Base-by-base conservation (phyloP, 2,113 vertebrate genomes). In the Jaculus jaculus region DNA sequence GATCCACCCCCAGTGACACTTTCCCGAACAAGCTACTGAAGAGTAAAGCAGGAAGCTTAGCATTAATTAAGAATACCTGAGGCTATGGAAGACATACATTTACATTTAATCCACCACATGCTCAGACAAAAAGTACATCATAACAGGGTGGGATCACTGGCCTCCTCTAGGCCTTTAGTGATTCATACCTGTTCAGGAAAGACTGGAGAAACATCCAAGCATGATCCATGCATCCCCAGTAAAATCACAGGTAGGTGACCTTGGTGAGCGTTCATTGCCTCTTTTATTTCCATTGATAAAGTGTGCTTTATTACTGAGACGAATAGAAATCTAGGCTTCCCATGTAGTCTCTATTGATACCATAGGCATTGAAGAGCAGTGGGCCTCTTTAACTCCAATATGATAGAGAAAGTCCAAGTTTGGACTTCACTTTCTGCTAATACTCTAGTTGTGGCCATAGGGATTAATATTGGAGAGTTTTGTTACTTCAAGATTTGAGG, bases 211-310 rank as follows among this genome's bases (percentile, higher is more conserved):
- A 18, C 17, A 66, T n/a, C n/a, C 34, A 21, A 42, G 2, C 54
- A 8, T 32, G 2, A 3, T 18, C 8, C 30, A 23, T 0, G 1
- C 13, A 10, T 7, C 7, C n/a, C 28, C 68, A 23, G 11, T 72
- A 42, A 75, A 47, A 47, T 47, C 42, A 63, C n/a, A 54, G 1
- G 8, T 17, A 39, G 17, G 23, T 66, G 63, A 28, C 0, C 7
- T 12, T 4, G 7, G n/a, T 13, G n/a, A 28, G 3, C 61, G 17
- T 60, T 13, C 28, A 84, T 3, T 24, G 15, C 11, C 12, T 47
- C 39, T 23, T 79, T 66, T 90, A 37, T 54, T 34, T 24, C 15
- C 47, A 51, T 1, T 47, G 74, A 81, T 23, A 26, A 77, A 17
- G 3, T 2, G 7, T 21, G 16, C 20, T 68, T 80, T 23, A 47